Base-by-base conservation (phyloP, 2,888 invertebrate genomes). In the Acanthosepion lycidas region DNA sequence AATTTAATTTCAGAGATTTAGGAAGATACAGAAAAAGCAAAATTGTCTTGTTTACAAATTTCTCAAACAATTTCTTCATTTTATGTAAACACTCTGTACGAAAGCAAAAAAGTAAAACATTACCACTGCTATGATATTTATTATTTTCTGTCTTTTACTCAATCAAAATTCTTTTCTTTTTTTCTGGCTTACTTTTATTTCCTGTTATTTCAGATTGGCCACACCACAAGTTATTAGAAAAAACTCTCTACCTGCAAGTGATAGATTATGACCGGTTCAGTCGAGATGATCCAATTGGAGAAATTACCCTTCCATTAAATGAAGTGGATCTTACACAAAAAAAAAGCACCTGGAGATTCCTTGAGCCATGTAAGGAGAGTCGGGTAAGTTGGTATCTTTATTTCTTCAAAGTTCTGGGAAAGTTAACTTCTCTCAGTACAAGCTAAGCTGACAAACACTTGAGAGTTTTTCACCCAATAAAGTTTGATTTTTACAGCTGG, bases 291-390 rank as follows among this genome's bases (percentile, higher is more conserved):
- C 97, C 97, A 20, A 97, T 97, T 53, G 97, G 97, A 91, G 97
- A 97, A 95, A 96, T 97, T 12, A 96, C 96, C 95, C 95, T 97
- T 94, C 97, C 97, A 42, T 96, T 97, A 33, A 96, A 96, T 95
- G 96, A 96, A 94, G 96, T 97, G 93, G 97, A 97, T 95, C 96
- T 97, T 94, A 96, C 97, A 23, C 96, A 96, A 95, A 96, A 97
- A 33, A 96, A 97, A 18, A 96, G 96, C 51, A 96, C 96, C 95
- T 97, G 97, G 97, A 96, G 96, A 94, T 96, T 96, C 95, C 96
- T 97, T 93, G 96, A 97, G 96, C 97, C 97, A n/a, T 97, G 97
- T 96, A 97, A 97, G 95, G 97, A 97, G 95, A 96, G 97, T 94
- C 96, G 97, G 96, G 97, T 97, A 95, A 96, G 97, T 95, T 4